Base-by-base conservation (phyloP, 2,888 invertebrate genomes). In the Pyrochroa serraticornis region DNA sequence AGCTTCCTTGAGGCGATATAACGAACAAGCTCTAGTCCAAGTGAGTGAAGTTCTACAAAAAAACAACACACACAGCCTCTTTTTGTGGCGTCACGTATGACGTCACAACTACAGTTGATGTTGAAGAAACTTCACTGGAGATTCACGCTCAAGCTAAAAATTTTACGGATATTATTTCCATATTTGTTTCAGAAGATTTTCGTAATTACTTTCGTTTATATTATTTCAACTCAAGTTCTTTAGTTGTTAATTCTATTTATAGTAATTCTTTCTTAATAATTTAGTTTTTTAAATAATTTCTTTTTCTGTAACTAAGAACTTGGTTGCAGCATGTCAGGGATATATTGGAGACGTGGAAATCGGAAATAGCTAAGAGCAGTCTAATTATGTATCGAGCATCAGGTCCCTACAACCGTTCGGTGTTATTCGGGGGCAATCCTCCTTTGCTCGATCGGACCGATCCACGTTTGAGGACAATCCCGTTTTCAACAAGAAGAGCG, bases 401-500 rank as follows among this genome's bases (percentile, higher is more conserved):
- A 1, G 89, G 91, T 0, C 86, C 89, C 0, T 76, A 82, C 37
- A 91, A 91, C 76, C 86, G 89, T 65, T 82, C 83, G 1, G 85
- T 91, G 0, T 78, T 95, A 39, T 93, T 92, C 72, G 84, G 85
- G 7, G 91, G 92, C 0, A 88, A 88, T 74, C 84, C 81, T 50
- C 88, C 92, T 0, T 84, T 89, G 0, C 75, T 94, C 8, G 82
- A 83, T 59, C 83, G 84, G 65, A 83, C 80, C 2, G 91, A 91
- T 71, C 68, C 77, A 1, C 80, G 90, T 57, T 75, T 92, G 6
- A 79, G 90, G 64, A 85, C 84, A 12, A 83, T 95, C 62, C 94
- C 95, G 0, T 93, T 95, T 78, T 88, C 90, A 0, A 93, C 94
- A 0, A 82, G 89, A 65, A 84, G 92, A 66, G 91, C 95, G 0